These are phyloP conservation scores for Piezodorus guildinii DNA, from an alignment of 1,140 invertebrate species.

Conservation along the genomic window DNA sequence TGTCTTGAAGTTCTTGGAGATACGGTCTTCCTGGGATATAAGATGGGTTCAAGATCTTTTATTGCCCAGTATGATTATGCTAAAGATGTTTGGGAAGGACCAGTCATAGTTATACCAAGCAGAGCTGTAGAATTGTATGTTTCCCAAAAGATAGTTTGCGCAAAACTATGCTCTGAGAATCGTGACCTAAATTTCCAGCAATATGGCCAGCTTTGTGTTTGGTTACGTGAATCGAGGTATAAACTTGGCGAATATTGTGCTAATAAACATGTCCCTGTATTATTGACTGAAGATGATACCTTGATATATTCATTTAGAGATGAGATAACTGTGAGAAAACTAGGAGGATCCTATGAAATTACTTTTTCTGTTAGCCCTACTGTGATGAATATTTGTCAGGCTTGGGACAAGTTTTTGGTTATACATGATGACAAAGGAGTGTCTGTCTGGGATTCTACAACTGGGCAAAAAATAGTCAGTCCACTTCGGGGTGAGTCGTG, in stretches of 20 bases:
- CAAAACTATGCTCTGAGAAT: not conserved
- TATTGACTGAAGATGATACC: not conserved
- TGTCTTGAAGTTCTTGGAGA: not conserved
- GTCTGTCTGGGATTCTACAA: not conserved
- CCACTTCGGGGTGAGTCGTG: not conserved
- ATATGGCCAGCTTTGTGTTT: not conserved
- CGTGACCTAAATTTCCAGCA: not conserved
- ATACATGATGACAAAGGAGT: slow-evolving; percentile 2
- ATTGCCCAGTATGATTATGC: not conserved
- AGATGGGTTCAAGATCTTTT: not conserved
- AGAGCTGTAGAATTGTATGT: not conserved
- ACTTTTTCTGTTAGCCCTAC: not conserved
- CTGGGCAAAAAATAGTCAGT: not conserved
- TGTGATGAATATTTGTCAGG: not conserved
- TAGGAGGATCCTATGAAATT: not conserved
- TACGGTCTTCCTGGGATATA: not conserved
- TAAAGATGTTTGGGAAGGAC: not conserved
- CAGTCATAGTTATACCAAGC: not conserved
- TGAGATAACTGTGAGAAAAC: not conserved
- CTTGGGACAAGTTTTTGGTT: not conserved
- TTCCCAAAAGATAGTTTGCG: not conserved
- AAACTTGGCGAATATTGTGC: not conserved
- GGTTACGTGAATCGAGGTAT: not conserved
- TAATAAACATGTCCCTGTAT: not conserved
- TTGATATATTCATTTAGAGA: not conserved